phyloP scores from a whole-genome alignment of 2,113 vertebrate species.

The Heteronetta atricapilla region DNA sequence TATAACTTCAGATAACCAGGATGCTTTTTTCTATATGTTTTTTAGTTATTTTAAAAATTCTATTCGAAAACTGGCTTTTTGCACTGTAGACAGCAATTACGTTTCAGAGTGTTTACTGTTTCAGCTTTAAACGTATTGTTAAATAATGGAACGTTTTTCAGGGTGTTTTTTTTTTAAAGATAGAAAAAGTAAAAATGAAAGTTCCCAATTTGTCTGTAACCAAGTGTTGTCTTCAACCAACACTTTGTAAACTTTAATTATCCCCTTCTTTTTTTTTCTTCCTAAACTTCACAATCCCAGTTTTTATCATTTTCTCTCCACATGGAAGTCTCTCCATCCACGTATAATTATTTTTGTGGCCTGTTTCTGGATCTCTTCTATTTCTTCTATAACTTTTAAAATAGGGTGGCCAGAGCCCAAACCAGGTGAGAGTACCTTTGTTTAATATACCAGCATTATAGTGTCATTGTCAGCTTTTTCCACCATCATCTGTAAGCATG shows the following conservation, averaged over 20 bases:
- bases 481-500: not conserved
- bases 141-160: not conserved
- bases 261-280: slow-evolving; percentile 6
- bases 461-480: not conserved
- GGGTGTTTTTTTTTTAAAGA: not conserved
- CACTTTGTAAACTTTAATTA: not conserved
- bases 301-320: slow-evolving; percentile 16
- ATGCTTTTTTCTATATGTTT: not conserved
- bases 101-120: not conserved
- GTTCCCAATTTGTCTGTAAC: not conserved
- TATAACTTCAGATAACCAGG: not conserved
- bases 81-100: not conserved
- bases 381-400: slow-evolving; percentile 42
- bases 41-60: not conserved
- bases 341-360: not conserved
- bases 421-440: not conserved
- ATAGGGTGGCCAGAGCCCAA: not conserved
- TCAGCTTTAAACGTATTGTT: not conserved
- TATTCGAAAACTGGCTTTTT: not conserved
- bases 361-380: slow-evolving; percentile 18
- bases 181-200: not conserved
- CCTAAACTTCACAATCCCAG: not conserved
- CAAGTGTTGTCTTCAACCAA: not conserved
- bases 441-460: not conserved
- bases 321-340: not conserved